Base-by-base conservation (phyloP, 1,140 invertebrate genomes). In the Pseudoatta argentina region DNA sequence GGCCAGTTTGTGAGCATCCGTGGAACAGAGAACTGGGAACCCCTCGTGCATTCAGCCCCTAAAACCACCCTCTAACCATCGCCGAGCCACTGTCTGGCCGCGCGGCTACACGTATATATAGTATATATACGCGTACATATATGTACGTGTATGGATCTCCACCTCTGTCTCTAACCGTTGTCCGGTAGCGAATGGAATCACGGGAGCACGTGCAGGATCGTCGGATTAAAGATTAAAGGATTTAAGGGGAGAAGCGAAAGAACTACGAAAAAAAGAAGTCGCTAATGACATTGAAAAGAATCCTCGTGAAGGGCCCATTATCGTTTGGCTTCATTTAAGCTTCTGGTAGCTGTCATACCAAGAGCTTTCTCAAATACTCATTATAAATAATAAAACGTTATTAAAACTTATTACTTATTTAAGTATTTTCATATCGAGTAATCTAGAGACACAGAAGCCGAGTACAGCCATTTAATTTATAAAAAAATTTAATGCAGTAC, bases 1-100 rank as follows among this genome's bases (percentile, higher is more conserved):
- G 90, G 90, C 86, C 88, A 91, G 90, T 91, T 91, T 90, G 89
- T 77, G 88, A 89, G 88, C 89, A 90, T 90, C 81, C 86, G 86
- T 81, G 89, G 86, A 90, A 90, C 89, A 73, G 34, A 82, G 44
- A 89, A 67, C 77, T 78, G 48, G 78, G 30, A 89, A 66, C 89
- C 89, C 89, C 89, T 90, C 86, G 69, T 87, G 89, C 79, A 89
- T 90, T 89, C 89, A 90, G 44, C 69, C 89, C 88, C 89, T 90
- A 89, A 83, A 90, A 89, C 89, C 86, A 89, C 79, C 88, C 89
- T 87, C 78, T 82, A 89, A 90, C 67, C 88, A 61, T 69, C 83
- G 55, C 51, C 76, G 44, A 89, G 88, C 87, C 72, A 83, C 53
- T 69, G 87, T 87, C 77, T 85, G 82, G 71, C 73, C 48, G 72